Base-by-base conservation (phyloP, 1,140 invertebrate species). In the Listronotus bonariensis region DNA sequence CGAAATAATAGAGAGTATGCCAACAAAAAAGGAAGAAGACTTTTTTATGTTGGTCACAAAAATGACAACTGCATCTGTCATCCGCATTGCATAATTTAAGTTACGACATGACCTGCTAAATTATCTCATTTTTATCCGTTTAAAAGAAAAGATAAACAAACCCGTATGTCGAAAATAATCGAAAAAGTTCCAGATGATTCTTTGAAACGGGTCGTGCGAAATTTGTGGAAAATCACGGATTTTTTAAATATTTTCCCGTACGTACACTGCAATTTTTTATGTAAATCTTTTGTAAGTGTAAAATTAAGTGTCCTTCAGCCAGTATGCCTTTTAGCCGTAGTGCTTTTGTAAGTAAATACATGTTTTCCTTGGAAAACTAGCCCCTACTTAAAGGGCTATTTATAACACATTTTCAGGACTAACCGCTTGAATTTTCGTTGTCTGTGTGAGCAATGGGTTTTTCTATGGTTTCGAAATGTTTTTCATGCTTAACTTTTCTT, bases 181-280 rank as follows among this genome's bases (percentile, higher is more conserved):
- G 18, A 14, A 60, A 60, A 40, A 26, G 38, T 60, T 60, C 58
- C 58, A 60, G 58, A 60, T 60, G 48, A 51, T 60, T 60, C 58
- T 52, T 14, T 48, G 8, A 18, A 58, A 58, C 12, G 32, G 34
- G 26, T 60, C 42, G 34, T 60, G 58, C 34, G 38, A 52, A 41
- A 17, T 52, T 60, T 60, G 36, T 51, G 10, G 20, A 11, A 34
- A 42, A 60, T 51, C 18, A 26, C 11, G 3, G 46, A 34, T 18
- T 17, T 45, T 58, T 58, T 58, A 17, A n/a, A 1, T 41, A 52
- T 48, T 59, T 49, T 48, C 2, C 31, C 9, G 34, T 36, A 38
- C 48, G 36, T 59, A 17, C 36, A 15, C 18, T 38, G n/a, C 7
- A 38, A n/a, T 34, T 59, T 57, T 59, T 46, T 49, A 60, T 42